Conservation (phyloP, 2,888 invertebrate species). For the Argynnis bischoffii region DNA sequence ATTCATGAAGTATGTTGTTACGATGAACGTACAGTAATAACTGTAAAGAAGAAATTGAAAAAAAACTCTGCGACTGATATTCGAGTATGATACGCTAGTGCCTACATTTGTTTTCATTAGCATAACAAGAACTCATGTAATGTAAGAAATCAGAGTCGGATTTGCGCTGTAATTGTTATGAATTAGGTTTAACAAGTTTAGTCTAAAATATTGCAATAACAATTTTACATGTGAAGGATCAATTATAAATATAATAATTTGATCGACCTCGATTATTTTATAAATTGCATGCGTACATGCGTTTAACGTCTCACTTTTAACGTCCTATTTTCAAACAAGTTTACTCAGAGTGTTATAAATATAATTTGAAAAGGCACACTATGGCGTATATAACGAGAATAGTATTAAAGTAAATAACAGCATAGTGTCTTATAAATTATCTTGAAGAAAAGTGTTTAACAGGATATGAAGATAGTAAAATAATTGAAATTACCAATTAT, state of each 20-base stretch:
- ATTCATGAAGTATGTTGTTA: not conserved
- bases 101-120: slow-evolving; percentile 27
- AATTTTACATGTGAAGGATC: not conserved
- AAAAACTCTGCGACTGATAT: slow-evolving; percentile 3
- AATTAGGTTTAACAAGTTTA: not conserved
- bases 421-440: not conserved
- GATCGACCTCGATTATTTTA: slow-evolving; percentile 23
- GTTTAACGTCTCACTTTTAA: slow-evolving; percentile 2
- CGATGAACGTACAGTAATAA: not conserved
- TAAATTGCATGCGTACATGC: slow-evolving; percentile 23
- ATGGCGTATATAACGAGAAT: not conserved
- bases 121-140: slow-evolving; percentile 21
- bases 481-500: too few species aligned
- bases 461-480: too few species aligned
- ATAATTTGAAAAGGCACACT: not conserved
- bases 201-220: not conserved
- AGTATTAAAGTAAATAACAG: not conserved
- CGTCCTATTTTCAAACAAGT: not conserved
- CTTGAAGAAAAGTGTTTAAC: too few species aligned
- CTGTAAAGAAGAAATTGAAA: not conserved
- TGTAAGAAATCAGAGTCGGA: slow-evolving; percentile 27
- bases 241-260: slow-evolving; percentile 5
- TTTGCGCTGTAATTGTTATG: slow-evolving; percentile 17
- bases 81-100: slow-evolving; percentile 20
- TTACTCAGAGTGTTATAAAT: not conserved